phyloP scores from a whole-genome alignment of 1,140 invertebrate species.

The Hyles vespertilio region DNA sequence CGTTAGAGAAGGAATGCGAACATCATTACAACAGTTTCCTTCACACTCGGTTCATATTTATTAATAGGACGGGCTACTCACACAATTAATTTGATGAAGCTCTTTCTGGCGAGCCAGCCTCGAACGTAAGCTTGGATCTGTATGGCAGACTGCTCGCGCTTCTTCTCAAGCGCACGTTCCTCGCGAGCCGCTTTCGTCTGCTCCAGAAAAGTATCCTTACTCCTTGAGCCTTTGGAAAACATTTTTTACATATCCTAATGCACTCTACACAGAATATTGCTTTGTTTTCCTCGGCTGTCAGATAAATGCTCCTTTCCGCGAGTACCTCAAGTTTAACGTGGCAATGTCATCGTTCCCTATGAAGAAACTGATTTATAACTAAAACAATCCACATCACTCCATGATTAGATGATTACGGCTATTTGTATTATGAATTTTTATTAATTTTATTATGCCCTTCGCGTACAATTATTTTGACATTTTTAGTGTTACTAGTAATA shows the following conservation, averaged over 20 bases:
- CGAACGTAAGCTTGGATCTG: conserved; percentile 84
- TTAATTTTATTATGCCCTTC: conserved; percentile 19
- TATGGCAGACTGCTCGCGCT: conserved; percentile 82
- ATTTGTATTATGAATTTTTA: conserved; percentile 5
- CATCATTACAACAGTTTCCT: no score
- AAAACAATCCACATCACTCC: conserved; percentile 4
- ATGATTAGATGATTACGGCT: conserved; percentile 3
- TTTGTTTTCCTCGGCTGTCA: conserved; percentile 53
- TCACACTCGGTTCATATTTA: no score
- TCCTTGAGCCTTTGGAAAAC: conserved; percentile 62
- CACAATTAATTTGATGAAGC: conserved; percentile 78
- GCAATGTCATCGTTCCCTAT: neutral
- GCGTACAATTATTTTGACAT: conserved; percentile 22
- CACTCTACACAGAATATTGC: conserved; percentile 37
- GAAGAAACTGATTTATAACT: neutral
- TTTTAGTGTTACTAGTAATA: conserved; percentile 7
- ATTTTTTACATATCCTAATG: conserved; percentile 35
- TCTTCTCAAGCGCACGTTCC: conserved; percentile 89
- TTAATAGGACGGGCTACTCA: conserved; percentile 59
- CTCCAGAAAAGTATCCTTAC: conserved; percentile 81
- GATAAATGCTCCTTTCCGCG: conserved; percentile 2
- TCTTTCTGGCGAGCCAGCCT: conserved; percentile 82
- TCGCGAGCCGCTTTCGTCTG: conserved; percentile 91
- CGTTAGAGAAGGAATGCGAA: no score
- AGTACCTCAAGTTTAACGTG: neutral